phyloP scores from a whole-genome alignment of 2,888 invertebrate genomes.

The Spatulosminthurus flaviceps region DNA sequence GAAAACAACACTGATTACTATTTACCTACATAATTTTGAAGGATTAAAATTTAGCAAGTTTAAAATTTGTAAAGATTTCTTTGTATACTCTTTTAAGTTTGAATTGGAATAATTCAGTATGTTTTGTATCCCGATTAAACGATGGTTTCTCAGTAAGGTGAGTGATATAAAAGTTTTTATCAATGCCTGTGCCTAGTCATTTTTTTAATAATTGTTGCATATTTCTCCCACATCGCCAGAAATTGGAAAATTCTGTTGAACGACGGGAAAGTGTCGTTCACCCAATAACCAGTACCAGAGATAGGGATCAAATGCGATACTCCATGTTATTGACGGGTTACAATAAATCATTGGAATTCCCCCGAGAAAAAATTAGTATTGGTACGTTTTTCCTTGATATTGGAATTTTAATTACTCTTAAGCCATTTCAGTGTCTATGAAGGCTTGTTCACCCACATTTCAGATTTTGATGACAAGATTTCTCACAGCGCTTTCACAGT shows the following conservation, averaged over 20 bases:
- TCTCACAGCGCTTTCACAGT: constrained; percentile 35
- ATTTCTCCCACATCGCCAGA: too few species aligned
- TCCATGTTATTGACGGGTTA: constrained; percentile 42
- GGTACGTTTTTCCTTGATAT: neutral
- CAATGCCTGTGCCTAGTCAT: neutral
- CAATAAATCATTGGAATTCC: constrained; percentile 36
- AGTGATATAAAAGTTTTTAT: neutral
- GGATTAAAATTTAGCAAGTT: too few species aligned
- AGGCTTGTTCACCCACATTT: neutral
- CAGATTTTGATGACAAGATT: constrained; percentile 35
- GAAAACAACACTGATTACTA: too few species aligned
- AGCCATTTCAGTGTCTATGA: neutral
- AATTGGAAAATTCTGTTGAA: neutral
- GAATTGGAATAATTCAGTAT: neutral
- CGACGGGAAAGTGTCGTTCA: neutral
- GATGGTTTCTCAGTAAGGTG: neutral
- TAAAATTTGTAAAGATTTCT: too few species aligned
- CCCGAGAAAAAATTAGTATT: constrained; percentile 19
- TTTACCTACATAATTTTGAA: too few species aligned
- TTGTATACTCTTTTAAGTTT: too few species aligned
- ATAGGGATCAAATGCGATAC: constrained; percentile 15
- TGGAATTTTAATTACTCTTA: neutral
- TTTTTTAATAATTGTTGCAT: too few species aligned
- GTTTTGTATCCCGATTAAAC: neutral
- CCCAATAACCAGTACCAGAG: neutral